Conservation (phyloP, 2,113 vertebrate species). For the Panthera tigris region DNA sequence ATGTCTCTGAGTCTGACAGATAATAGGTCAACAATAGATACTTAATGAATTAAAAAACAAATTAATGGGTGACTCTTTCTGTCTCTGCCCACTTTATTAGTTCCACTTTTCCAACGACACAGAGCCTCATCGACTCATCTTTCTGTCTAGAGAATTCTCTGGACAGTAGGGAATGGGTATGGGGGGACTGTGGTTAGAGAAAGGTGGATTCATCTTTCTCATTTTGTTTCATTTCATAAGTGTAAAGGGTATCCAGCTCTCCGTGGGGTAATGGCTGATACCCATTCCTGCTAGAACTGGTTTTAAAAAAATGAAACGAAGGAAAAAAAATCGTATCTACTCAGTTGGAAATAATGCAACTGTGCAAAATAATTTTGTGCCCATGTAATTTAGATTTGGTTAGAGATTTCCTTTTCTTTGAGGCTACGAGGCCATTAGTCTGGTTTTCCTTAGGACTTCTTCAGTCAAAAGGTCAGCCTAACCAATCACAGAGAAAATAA, state of each 20-base stretch:
- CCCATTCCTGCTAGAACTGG: background rate
- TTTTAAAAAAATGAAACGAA: background rate
- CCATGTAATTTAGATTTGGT: background rate
- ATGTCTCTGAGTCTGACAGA: background rate
- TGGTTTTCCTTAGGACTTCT: background rate
- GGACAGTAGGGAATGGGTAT: background rate
- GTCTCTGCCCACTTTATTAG: background rate
- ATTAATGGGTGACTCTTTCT: background rate
- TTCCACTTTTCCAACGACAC: background rate
- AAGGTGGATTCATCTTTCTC: background rate
- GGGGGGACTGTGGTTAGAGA: background rate
- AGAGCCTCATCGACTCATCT: background rate
- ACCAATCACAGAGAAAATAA: background rate
- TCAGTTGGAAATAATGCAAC: background rate
- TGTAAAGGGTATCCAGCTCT: background rate
- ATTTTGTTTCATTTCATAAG: background rate
- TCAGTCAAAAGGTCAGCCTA: constrained; percentile 10
- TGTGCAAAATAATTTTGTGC: background rate
- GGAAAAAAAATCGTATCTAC: background rate
- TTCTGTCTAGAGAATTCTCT: background rate
- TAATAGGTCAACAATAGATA: background rate
- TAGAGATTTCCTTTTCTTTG: constrained; percentile 1
- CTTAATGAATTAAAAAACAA: background rate
- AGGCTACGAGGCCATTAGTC: background rate
- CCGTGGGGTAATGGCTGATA: background rate